These are phyloP conservation scores for Liasis olivaceus DNA, from an alignment of 2,797 vertebrate species.

Conservation along the genomic window DNA sequence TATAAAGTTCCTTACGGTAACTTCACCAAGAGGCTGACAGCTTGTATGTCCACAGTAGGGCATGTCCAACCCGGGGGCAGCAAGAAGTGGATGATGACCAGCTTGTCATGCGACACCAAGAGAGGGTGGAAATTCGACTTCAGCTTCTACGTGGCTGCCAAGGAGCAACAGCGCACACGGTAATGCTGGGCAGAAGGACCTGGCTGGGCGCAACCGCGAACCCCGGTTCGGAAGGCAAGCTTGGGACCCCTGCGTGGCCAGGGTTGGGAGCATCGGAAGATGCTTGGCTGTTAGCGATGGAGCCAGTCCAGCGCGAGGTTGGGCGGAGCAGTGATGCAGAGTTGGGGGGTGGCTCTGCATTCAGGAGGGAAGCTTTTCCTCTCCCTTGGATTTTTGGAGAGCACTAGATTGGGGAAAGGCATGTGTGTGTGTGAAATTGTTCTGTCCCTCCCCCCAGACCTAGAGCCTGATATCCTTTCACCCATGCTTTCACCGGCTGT, in stretches of 20 bases:
- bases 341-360: not conserved
- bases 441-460: no score
- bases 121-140: slow-evolving; percentile 92
- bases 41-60: slow-evolving; percentile 94
- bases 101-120: slow-evolving; percentile 83
- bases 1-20: slow-evolving; percentile 91
- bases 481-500: not conserved
- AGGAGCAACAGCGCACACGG: slow-evolving; percentile 87
- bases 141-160: slow-evolving; percentile 89
- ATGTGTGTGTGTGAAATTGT: not conserved
- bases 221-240: not conserved
- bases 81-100: slow-evolving; percentile 95
- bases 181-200: slow-evolving; percentile 50
- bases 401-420: no score
- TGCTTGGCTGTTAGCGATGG: not conserved
- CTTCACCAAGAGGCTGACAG: slow-evolving; percentile 94
- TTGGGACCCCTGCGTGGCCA: no score
- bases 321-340: not conserved
- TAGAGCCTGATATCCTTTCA: no score
- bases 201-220: not conserved
- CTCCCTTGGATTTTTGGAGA: not conserved
- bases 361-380: not conserved
- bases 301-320: not conserved
- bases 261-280: not conserved
- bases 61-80: slow-evolving; percentile 83